Base-by-base conservation (phyloP, 2,797 vertebrate genomes). In the Sebastes itinus region DNA sequence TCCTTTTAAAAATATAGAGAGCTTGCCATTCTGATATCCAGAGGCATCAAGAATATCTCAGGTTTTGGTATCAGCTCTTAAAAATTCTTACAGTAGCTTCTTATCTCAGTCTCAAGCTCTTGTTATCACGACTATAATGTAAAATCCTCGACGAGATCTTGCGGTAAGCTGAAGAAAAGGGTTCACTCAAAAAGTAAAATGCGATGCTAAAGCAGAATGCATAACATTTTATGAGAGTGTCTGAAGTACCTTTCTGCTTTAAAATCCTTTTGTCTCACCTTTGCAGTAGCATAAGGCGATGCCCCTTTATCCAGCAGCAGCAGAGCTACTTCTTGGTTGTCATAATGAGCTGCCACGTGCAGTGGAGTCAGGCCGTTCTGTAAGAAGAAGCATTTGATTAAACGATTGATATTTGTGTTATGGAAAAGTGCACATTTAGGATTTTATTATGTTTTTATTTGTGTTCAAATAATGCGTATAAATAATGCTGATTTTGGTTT, bases 331-430 rank as follows among this genome's bases (percentile, higher is more conserved):
- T 99, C 96, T 82, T 98, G 94, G 92, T 98, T 99, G 91, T 98
- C 97, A 2, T 99, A 99, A 82, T 99, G 98, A 88, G 97, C 96
- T 2, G 98, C 98, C 78, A 99, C 97, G 4, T 99, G 98, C 60
- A 99, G 89, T 0, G 98, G 97, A 13, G 98, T 98, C 72, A 99
- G 96, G 75, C 98, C 98, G 70, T 98, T 99, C 98, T 99, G 94
- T 83, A 88, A 80, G 22, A 88, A 2, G n/a, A 82, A 82, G 12
- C 13, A 69, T 65, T 33, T 46, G 3, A 69, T 70, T 81, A 14
- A 28, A 61, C 11, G 1, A 27, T 13, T 28, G 23, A 52, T n/a
- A 46, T 65, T 66, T 80, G 14, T 38, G n/a, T 18, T 30, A 28
- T 22, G 20, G 2, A 70, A 35, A 6, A 58, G 4, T 7, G 22